Conservation (phyloP, 2,888 invertebrate genomes). For the Chaetogeoica ovagalla region DNA sequence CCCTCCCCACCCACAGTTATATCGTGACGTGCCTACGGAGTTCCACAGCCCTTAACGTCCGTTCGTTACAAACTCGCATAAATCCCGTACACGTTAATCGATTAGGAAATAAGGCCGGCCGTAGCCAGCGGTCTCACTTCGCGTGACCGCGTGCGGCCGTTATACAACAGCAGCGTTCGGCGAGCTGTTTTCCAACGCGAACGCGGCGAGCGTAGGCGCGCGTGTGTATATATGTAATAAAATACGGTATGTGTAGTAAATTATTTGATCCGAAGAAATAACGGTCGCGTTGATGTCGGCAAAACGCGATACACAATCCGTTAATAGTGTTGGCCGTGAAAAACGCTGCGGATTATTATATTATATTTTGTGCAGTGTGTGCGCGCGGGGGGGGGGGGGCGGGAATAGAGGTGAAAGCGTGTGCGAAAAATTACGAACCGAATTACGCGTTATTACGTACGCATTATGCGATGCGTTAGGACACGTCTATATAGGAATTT, state of each 20-base stretch:
- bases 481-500: constrained; percentile 20
- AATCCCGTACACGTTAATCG: constrained; percentile 6
- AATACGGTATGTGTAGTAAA: neutral
- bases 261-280: constrained; percentile 24
- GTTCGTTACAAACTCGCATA: neutral
- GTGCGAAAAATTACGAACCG: constrained; percentile 41
- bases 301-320: neutral
- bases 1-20: too few species aligned
- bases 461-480: neutral
- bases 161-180: constrained; percentile 25
- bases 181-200: neutral
- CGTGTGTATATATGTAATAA: too few species aligned
- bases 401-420: constrained; percentile 45
- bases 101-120: constrained; percentile 43
- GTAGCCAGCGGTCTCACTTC: too few species aligned
- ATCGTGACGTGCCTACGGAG: too few species aligned
- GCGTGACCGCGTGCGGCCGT: neutral
- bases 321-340: constrained; percentile 38
- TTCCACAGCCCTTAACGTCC: neutral
- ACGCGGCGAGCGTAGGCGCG: constrained; percentile 33
- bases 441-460: neutral
- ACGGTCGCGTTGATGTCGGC: too few species aligned
- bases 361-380: neutral
- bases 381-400: too few species aligned
- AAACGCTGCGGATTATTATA: neutral